Evolutionary conservation across 92 coral and sea anemone genomes (phyloP).

Genomic region (Heliopora coerulea): DNA sequence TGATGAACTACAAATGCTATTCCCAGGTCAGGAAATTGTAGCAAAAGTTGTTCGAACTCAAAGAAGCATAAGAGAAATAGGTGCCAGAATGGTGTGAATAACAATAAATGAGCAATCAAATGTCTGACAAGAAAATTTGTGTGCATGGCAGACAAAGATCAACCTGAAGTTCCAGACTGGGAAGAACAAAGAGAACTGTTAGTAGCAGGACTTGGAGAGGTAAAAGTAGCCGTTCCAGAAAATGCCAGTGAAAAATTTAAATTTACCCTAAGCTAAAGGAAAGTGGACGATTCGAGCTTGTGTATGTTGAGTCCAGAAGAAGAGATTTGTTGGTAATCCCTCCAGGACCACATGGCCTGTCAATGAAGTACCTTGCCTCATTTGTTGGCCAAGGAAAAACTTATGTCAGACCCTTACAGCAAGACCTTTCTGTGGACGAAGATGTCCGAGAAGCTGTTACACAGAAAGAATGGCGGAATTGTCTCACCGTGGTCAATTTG

Average conservation of each 20-base stretch:
- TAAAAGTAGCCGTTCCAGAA: conserved; percentile 45
- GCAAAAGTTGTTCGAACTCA: not conserved
- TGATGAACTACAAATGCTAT: conserved; percentile 25
- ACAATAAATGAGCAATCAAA: conserved; percentile 30
- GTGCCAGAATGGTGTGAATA: not conserved
- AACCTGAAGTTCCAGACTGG: conserved; percentile 49
- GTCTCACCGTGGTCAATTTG: conserved; percentile 39
- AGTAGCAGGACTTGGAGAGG: conserved; percentile 57
- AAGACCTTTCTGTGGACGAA: conserved; percentile 35
- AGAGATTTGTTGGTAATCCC: conserved; percentile 53
- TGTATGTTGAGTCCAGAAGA: conserved; percentile 56
- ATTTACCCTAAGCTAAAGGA: conserved; percentile 50
- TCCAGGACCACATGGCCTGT: conserved; percentile 59
- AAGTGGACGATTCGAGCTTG: conserved; percentile 59
- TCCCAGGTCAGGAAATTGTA: conserved; percentile 38
- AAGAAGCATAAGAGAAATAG: conserved; percentile 19
- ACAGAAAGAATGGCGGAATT: conserved; percentile 43
- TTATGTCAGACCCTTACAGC: conserved; percentile 54
- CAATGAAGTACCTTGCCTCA: conserved; percentile 58
- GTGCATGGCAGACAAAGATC: conserved; percentile 55
- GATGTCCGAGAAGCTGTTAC: conserved; percentile 10
- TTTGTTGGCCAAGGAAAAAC: conserved; percentile 60
- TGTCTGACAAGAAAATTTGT: conserved; percentile 47
- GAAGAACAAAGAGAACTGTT: conserved; percentile 56
- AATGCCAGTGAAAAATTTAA: conserved; percentile 44